Evolutionary conservation across 2,113 vertebrate genomes (phyloP), one percentile per base, ranked within the genome.

Genomic region (Chaenogobius annularis): DNA sequence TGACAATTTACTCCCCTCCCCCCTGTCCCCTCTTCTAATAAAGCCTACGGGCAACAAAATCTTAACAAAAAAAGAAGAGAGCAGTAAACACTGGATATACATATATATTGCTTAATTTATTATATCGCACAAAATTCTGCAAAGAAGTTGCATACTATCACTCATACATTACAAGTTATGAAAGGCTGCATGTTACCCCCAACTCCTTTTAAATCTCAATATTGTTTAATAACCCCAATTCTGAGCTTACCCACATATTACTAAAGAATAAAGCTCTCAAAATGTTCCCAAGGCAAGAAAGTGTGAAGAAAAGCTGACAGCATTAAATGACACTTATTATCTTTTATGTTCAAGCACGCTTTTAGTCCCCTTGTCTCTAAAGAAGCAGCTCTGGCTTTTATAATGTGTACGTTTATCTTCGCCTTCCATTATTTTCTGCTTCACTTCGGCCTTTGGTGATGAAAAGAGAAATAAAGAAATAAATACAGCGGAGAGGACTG

Each of bases 321-420:
- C 26, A 2, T 19, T 62, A 62, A 37, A 62, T 62, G 31, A 63
- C 59, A 63, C 35, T 6, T 40, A 63, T 63, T 63, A 63, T 63
- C 59, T 63, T 63, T 40, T 63, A 63, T 63, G 35, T 63, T 63
- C 59, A 63, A 63, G 40, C 59, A 63, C 35, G 35, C 59, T 63
- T 37, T 40, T 63, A 63, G 35, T 46, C 31, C 31, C 31, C 59
- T n/a, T 63, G 35, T 40, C 35, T 63, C 56, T 35, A 59, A 59
- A 59, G 59, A 17, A 63, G 35, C 59, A 63, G 59, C 31, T 40
- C 56, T 11, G 56, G 23, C 56, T 40, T 61, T 61, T 19, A 17
- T 31, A 61, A 35, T 61, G 26, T 61, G 58, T 26, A 37, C 15
- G 59, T 40, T 40, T 63, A 63, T 63, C 35, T 63, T 40, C 10